These are phyloP conservation scores for Zosterops borbonicus DNA, from an alignment of 2,113 vertebrate species.

Conservation along the genomic window DNA sequence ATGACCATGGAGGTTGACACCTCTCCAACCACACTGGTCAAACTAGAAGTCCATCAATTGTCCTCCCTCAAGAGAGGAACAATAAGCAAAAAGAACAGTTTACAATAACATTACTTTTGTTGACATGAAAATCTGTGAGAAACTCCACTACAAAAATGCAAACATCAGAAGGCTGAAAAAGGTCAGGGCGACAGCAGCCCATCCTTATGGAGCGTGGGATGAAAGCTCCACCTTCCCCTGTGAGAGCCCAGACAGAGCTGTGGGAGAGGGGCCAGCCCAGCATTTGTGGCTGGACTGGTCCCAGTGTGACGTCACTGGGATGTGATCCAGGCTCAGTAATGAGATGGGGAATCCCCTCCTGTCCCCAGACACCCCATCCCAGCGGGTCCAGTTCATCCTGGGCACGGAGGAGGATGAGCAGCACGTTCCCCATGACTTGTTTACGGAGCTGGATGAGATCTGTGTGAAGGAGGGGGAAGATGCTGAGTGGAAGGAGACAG, in stretches of 20 bases:
- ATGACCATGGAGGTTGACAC: too few species aligned
- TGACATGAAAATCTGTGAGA: too few species aligned
- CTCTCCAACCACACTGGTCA: too few species aligned
- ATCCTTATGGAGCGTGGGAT: rapidly evolving
- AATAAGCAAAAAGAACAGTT: too few species aligned
- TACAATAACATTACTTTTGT: too few species aligned
- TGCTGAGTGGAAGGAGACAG: slow-evolving; percentile 94
- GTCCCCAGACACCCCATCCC: slow-evolving; percentile 89
- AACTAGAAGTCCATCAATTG: too few species aligned
- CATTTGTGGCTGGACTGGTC: neutral
- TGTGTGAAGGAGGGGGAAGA: slow-evolving; percentile 88
- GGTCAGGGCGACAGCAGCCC: too few species aligned
- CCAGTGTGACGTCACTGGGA: neutral
- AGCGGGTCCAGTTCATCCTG: slow-evolving; percentile 95
- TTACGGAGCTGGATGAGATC: slow-evolving; percentile 96
- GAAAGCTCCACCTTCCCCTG: neutral
- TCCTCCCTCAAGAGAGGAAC: too few species aligned
- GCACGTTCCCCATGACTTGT: slow-evolving; percentile 90
- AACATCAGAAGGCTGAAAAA: too few species aligned
- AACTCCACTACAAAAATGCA: too few species aligned
- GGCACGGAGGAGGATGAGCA: slow-evolving; percentile 92
- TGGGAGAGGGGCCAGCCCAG: neutral
- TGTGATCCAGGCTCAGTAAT: rapidly evolving
- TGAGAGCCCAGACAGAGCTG: rapidly evolving
- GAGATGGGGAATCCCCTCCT: neutral